A percentile compares a stretch with the other conserved stretches of the same genome.
These are phyloP conservation scores for Aricia agestis DNA, from an alignment of 1,140 invertebrate genomes.

Conservation along the genomic window DNA sequence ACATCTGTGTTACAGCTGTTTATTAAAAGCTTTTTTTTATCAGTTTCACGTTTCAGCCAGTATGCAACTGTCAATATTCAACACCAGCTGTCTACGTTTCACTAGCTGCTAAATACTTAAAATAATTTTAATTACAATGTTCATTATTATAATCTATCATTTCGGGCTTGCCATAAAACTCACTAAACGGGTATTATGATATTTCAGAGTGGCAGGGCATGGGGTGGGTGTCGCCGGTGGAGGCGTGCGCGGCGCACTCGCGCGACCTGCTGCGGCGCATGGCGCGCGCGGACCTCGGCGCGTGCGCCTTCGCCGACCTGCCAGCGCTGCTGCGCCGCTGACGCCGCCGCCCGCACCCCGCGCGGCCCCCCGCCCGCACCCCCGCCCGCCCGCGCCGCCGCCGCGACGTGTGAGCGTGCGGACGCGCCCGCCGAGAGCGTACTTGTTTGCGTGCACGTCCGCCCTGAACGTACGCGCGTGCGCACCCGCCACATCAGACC, in stretches of 20 bases:
- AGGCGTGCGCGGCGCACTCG: slow-evolving; percentile 93
- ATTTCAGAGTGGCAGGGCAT: slow-evolving; percentile 90
- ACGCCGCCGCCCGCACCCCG: slow-evolving; percentile 35
- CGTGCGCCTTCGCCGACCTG: slow-evolving; percentile 90
- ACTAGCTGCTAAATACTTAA: too few relatives aligned
- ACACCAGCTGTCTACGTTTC: too few relatives aligned
- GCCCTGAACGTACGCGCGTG: not conserved
- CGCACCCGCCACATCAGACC: not conserved
- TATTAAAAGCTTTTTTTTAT: too few relatives aligned
- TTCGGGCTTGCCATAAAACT: too few relatives aligned
- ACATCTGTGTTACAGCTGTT: not conserved
- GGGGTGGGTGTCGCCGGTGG: slow-evolving; percentile 91
- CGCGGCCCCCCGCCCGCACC: slow-evolving; percentile 19
- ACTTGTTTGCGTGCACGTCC: not conserved
- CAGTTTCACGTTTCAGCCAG: too few relatives aligned
- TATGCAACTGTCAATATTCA: too few relatives aligned
- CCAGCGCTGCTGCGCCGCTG: slow-evolving; percentile 68
- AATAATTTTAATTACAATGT: too few relatives aligned
- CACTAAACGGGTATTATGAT: not conserved
- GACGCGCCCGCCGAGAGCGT: not conserved
- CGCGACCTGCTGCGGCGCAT: slow-evolving; percentile 92
- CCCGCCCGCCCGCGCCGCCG: slow-evolving; percentile 13
- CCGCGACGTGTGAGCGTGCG: not conserved
- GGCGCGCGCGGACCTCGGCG: slow-evolving; percentile 91
- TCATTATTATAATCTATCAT: too few relatives aligned